A percentile compares a stretch with the other conserved stretches of the same genome.
These are phyloP conservation scores for Machaerirhynchus nigripectus DNA, from an alignment of 2,113 vertebrate species.

Conservation along the genomic window DNA sequence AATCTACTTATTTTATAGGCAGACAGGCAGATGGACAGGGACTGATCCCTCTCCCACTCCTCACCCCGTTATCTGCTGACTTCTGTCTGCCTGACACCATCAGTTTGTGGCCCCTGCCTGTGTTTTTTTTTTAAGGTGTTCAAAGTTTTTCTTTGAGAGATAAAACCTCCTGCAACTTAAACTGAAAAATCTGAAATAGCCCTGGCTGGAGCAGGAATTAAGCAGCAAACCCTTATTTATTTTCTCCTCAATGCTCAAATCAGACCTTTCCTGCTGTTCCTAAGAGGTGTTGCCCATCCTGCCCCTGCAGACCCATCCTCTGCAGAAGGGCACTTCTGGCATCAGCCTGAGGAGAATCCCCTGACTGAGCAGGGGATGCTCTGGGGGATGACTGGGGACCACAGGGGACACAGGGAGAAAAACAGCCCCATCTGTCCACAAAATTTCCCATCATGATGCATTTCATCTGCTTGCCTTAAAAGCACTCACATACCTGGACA, in stretches of 20 bases:
- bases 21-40: not conserved
- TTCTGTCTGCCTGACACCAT: not conserved
- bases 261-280: not conserved
- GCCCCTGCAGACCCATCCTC: not conserved
- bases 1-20: not conserved
- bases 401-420: not conserved
- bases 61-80: not conserved
- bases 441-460: not conserved
- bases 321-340: not conserved
- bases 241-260: not conserved
- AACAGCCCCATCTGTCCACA: not conserved
- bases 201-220: not conserved
- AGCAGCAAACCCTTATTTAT: not conserved
- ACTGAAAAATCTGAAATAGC: not conserved
- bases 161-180: conserved; percentile 21
- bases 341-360: not conserved
- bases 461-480: not conserved
- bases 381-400: not conserved
- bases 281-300: not conserved
- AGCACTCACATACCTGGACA: not conserved
- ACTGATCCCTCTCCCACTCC: not conserved
- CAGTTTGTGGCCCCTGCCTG: not conserved
- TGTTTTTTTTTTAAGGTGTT: conserved; percentile 3
- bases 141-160: conserved; percentile 2
- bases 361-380: not conserved